Base-by-base conservation (phyloP, 2,888 invertebrate species). In the Sarcophaga carnaria region DNA sequence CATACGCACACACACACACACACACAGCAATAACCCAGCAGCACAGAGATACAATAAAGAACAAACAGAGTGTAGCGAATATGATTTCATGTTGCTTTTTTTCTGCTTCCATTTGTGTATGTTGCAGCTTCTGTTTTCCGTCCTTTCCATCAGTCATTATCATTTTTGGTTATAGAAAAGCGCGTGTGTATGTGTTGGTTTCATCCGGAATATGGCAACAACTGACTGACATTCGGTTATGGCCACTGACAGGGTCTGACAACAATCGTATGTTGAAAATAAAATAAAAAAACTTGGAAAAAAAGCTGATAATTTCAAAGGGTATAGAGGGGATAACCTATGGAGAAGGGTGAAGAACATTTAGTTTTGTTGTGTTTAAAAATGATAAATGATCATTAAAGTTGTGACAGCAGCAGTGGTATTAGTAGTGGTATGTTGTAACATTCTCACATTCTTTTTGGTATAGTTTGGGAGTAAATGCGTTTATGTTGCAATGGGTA, bases 361-460 rank as follows among this genome's bases (percentile, higher is more conserved):
- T 66, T 71, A 60, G 74, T 85, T 82, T 80, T 83, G 63, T 54
- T 54, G 14, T 54, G 5, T 54, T 49, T 69, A 70, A 87, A 84
- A 87, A 87, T 87, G 87, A 87, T 87, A 81, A 87, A 87, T 87
- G 84, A 84, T 84, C 87, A 81, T 87, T 87, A 79, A 87, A 87
- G 76, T 87, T 74, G 78, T 71, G 69, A 64, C 64, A 75, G 70
- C 64, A 75, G 64, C 64, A 60, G 62, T 67, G 64, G 79, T n/a
- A 78, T 49, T 69, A 69, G 84, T 62, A 54, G 71, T 67, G 62
- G 66, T 47, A 71, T 76, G 49, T 67, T 10, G 12, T 37, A 64
- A n/a, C 17, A 54, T 54, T 54, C 54, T 54, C 54, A 17, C 17
- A 54, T 54, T 22, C 12, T 63, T 22, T 20, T 10, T 22, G 2